Evolutionary conservation across 2,888 invertebrate species (phyloP), one percentile per base, ranked within the genome.

Genomic region (Cryptocheilus praepositus): DNA sequence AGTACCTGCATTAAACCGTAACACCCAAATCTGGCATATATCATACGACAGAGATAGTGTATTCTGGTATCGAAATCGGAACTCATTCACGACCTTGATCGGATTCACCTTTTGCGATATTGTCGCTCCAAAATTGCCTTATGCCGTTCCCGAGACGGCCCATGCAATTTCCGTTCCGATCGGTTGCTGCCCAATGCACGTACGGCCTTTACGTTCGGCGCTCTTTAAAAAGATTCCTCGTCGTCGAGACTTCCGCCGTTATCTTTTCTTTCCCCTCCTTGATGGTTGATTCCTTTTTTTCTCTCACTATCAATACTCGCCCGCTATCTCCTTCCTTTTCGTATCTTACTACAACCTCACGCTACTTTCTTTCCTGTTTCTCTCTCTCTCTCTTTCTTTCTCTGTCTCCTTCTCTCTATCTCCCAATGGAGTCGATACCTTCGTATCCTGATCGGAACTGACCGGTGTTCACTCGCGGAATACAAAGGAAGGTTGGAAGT

Each of bases 151-250:
- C 61, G 56, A 64, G 21, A 65, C 64, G 61, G 62, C 67, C 65
- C 67, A 63, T 69, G 64, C 77, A 78, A 77, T 78, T 77, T 79
- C 73, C 74, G 74, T 16, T 52, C 25, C 45, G 64, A 25, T 44
- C 62, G 64, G 67, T 80, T 80, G 69, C 71, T 68, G 77, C 80
- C 72, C 80, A 67, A 57, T 51, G 66, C 80, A 80, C 80, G 80
- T 80, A 76, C 77, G 28, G 57, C 64, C 72, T 79, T 80, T 77
- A 80, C 75, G 75, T 80, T 67, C 73, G 67, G 68, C 28, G 71
- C 77, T 76, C 75, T 77, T 80, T 71, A 76, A 79, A 80, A 76
- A 65, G 77, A 77, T 77, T 76, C 72, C 59, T 58, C 63, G 60
- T 61, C 61, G 65, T 28, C 61, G 70, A 59, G 64, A 62, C 68